Conservation (phyloP, 2,113 vertebrate species). For the Typhlomys cinereus region DNA sequence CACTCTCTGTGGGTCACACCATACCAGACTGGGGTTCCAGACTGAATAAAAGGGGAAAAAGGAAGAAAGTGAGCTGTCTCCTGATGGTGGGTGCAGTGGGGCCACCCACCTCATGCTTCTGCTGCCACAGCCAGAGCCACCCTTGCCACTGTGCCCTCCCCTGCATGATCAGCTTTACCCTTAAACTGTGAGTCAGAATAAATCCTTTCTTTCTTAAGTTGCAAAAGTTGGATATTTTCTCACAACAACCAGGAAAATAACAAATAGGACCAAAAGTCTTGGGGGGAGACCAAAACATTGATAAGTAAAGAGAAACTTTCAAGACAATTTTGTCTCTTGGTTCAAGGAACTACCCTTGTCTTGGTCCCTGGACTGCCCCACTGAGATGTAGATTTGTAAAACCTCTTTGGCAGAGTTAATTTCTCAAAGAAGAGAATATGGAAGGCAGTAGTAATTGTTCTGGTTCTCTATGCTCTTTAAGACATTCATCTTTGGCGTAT, state of each 20-base stretch:
- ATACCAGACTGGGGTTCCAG: neutral
- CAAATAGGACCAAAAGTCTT: neutral
- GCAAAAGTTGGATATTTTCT: neutral
- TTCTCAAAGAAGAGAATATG: slow-evolving; percentile 8
- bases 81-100: neutral
- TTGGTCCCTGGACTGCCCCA: neutral
- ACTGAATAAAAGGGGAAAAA: neutral
- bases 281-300: neutral
- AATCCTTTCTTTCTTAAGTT: neutral
- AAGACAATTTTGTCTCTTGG: neutral
- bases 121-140: neutral
- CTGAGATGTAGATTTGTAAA: slow-evolving; percentile 18
- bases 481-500: neutral
- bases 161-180: neutral
- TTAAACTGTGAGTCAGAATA: neutral
- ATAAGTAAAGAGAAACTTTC: slow-evolving; percentile 41
- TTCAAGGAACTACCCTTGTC: slow-evolving; percentile 23
- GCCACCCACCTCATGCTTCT: neutral
- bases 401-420: neutral
- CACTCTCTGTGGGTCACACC: neutral
- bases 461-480: slow-evolving; percentile 26
- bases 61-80: neutral
- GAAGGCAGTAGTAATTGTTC: neutral
- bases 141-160: no score
- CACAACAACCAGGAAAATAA: neutral